Conservation (phyloP, 2,797 vertebrate genomes). For the Tangara arthus region DNA sequence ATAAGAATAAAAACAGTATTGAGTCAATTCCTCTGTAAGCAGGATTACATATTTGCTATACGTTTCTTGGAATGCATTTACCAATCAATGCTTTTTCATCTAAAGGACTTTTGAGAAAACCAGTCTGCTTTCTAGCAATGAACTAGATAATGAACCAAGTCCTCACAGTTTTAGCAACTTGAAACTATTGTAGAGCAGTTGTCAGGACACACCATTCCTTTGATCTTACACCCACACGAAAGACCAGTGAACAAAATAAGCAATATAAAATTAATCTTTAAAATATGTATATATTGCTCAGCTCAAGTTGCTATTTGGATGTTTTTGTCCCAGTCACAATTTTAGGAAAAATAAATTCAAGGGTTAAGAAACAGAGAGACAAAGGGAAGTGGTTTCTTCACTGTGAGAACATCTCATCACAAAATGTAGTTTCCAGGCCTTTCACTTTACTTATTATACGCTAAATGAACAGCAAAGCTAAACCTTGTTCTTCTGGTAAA, state of each 20-base stretch:
- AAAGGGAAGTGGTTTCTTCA: neutral
- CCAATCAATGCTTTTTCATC: neutral
- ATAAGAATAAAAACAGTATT: neutral
- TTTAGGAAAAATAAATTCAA: neutral
- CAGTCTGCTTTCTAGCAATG: neutral
- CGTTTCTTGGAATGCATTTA: neutral
- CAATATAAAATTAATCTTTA: neutral
- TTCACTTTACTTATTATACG: neutral
- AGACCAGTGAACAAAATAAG: neutral
- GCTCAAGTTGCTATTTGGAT: neutral
- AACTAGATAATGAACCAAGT: neutral
- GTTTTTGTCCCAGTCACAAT: neutral
- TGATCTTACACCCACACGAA: neutral
- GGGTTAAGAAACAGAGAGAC: neutral
- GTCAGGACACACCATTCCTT: neutral
- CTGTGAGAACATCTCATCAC: fast-evolving
- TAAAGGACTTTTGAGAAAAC: neutral
- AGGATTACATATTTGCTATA: neutral
- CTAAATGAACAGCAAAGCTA: neutral
- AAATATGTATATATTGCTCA: neutral
- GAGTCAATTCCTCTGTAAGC: neutral
- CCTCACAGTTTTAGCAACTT: neutral
- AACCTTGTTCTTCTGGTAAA: neutral
- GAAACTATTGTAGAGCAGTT: neutral
- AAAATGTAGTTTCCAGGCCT: neutral